These are phyloP conservation scores for Limnothrissa miodon DNA, from an alignment of 2,113 vertebrate species.

Conservation along the genomic window DNA sequence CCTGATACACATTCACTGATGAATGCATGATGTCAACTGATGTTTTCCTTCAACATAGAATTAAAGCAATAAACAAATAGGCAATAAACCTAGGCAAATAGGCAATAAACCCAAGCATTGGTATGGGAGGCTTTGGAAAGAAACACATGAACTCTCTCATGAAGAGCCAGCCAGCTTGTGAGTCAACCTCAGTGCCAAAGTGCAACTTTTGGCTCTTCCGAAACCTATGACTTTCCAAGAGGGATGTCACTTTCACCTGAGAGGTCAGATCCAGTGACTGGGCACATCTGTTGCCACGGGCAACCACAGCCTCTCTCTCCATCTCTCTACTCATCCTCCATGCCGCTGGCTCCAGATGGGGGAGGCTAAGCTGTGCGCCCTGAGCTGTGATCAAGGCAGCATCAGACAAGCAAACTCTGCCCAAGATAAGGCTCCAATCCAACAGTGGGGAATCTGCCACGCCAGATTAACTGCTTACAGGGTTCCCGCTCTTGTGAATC, in stretches of 20 bases:
- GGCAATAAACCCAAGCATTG: neutral
- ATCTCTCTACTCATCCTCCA: neutral
- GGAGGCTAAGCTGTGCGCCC: neutral
- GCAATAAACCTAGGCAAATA: neutral
- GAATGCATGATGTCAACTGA: neutral
- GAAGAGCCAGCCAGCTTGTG: neutral
- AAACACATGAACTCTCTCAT: neutral
- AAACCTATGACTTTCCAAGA: neutral
- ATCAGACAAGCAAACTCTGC: constrained; percentile 7
- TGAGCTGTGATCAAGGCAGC: constrained; percentile 23
- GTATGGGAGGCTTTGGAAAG: neutral
- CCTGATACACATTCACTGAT: neutral
- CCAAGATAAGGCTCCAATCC: constrained; percentile 27
- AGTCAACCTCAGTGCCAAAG: neutral
- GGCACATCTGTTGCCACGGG: neutral
- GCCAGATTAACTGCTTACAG: constrained; percentile 24
- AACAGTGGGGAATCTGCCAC: constrained; percentile 22
- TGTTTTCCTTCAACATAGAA: neutral
- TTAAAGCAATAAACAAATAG: no score
- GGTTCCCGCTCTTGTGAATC: neutral
- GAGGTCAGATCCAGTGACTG: neutral
- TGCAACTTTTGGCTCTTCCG: neutral
- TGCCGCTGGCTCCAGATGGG: constrained; percentile 6
- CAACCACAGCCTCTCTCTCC: neutral
- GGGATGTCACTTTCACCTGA: neutral